phyloP scores from a whole-genome alignment of 2,888 invertebrate species.

The Steinernema hermaphroditum region DNA sequence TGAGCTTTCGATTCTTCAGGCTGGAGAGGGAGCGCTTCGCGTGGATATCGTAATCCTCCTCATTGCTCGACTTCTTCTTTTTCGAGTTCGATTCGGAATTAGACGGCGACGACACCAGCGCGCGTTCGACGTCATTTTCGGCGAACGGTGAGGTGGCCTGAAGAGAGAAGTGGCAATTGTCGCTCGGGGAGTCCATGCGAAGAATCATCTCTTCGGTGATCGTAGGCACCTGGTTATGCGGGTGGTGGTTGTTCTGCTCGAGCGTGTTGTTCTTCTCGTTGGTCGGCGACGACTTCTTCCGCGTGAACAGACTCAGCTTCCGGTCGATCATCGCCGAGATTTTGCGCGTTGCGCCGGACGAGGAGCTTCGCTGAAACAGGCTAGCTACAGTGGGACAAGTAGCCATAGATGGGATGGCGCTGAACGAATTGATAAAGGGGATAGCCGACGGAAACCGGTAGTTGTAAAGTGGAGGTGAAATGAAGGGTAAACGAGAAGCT shows the following conservation, averaged over 20 bases:
- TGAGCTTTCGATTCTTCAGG: conserved; percentile 56
- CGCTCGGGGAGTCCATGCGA: conserved; percentile 16
- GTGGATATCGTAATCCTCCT: conserved; percentile 41
- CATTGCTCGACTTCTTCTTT: conserved; percentile 60
- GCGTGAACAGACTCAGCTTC: conserved; percentile 63
- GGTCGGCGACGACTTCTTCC: conserved; percentile 53
- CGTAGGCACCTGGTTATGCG: conserved; percentile 8
- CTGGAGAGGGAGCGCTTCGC: conserved; percentile 58
- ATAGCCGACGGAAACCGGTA: no score
- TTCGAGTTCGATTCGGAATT: conserved; percentile 42
- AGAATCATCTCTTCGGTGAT: conserved; percentile 23
- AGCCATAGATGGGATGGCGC: no score
- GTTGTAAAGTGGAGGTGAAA: no score
- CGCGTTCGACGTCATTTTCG: conserved; percentile 35
- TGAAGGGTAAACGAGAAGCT: no score
- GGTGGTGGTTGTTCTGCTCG: conserved; percentile 2
- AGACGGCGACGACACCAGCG: conserved; percentile 41
- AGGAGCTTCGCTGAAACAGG: conserved; percentile 60
- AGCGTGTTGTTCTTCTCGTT: conserved; percentile 36
- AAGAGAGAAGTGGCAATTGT: conserved; percentile 17
- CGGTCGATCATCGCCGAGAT: conserved; percentile 66
- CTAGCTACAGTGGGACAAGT: no score
- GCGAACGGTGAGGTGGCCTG: conserved; percentile 25
- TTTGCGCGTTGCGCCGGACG: conserved; percentile 64
- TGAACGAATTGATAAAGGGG: no score